Conservation (phyloP, 2,113 vertebrate genomes). For the Cheirogaleus medius region DNA sequence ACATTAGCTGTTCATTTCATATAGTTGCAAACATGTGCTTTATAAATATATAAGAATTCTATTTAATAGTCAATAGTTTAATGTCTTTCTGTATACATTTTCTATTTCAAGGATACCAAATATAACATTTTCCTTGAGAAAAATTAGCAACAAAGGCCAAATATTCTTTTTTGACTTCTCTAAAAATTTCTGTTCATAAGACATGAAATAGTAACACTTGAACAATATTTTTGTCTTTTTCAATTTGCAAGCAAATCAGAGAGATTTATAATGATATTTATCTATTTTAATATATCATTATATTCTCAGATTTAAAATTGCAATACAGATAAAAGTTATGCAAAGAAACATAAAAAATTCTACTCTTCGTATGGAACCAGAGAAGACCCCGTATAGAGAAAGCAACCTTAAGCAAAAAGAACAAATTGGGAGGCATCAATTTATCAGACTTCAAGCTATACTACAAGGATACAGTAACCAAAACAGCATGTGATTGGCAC, state of each 20-base stretch:
- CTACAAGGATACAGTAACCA: too few relatives aligned
- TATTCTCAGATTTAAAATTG: background rate
- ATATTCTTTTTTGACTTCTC: constrained; percentile 14
- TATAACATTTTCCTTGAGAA: background rate
- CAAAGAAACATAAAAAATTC: background rate
- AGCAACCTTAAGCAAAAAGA: too few relatives aligned
- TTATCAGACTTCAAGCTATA: too few relatives aligned
- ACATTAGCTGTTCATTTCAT: background rate
- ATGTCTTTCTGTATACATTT: background rate
- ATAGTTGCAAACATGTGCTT: background rate
- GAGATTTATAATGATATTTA: background rate
- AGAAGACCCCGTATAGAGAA: too few relatives aligned
- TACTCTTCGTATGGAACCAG: too few relatives aligned
- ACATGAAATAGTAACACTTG: background rate
- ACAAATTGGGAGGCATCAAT: too few relatives aligned
- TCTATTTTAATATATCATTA: background rate
- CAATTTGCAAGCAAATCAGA: background rate
- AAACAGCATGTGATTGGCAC: too few relatives aligned
- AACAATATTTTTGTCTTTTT: background rate
- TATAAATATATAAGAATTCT: background rate
- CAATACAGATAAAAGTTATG: background rate
- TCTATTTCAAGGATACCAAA: background rate
- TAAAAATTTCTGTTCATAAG: background rate
- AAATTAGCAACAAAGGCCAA: background rate
- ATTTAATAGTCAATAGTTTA: background rate